Evolutionary conservation across 1,140 invertebrate species (phyloP), one percentile per base, ranked within the genome.

Genomic region (Dufourea novaeangliae): DNA sequence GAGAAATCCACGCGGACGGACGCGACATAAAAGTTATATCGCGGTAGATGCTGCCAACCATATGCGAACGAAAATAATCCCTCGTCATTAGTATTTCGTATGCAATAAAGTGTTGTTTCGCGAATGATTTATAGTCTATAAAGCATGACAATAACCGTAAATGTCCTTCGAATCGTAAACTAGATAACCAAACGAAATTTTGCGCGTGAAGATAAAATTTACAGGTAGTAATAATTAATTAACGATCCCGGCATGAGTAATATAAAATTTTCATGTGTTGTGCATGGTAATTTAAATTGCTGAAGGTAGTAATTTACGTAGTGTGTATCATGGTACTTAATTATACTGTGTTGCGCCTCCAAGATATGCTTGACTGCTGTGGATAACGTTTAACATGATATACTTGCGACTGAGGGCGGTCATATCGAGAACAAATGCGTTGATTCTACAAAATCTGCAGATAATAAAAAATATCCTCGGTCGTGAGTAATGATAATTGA

Each of bases 241-340:
- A 72, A 25, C 41, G 25, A 37, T 62, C 7, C 7, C 14, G 20
- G 6, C 50, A 71, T 34, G 57, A 25, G 6, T 34, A 6, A 2
- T n/a, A 44, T 67, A 67, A 67, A 67, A 75, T 46, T 67, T 66
- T 0, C 62, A 27, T 52, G 2, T 2, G n/a, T n/a, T n/a, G 10
- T 25, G 27, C 20, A 0, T 1, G 62, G 27, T 25, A 57, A 75
- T 75, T 67, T 56, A 17, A 67, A n/a, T 37, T 32, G 20, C 4
- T 34, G n/a, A 44, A 57, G n/a, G 50, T 46, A 41, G 25, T 67
- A 66, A 74, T 74, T 64, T 25, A 32, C 52, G 41, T 63, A 8
- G 41, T 27, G 20, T 32, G 52, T 32, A 29, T 8, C 27, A 29
- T 1, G 27, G 37, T 72, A 32, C 41, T 72, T 62, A 62, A 62